Percentiles rank a stretch among this genome's conserved stretches.
Conservation (phyloP, 64 coral and sea anemone species). For the Porites australiensis region DNA sequence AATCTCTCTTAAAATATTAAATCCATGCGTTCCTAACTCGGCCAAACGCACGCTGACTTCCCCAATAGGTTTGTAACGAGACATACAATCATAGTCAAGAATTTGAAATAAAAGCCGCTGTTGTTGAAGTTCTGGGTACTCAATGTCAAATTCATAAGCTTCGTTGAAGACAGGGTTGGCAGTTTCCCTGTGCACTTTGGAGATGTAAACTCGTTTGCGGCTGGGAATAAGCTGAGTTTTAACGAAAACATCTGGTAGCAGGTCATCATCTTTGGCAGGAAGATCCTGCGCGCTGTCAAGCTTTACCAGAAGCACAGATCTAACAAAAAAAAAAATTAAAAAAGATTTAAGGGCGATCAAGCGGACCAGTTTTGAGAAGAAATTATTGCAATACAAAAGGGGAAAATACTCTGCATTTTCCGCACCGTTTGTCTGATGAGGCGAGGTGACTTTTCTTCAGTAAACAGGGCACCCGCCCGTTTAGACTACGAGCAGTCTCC, state of each 20-base stretch:
- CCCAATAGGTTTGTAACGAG: conserved; percentile 74
- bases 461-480: no score
- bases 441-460: no score
- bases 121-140: conserved; percentile 74
- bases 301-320: conserved; percentile 80
- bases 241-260: conserved; percentile 86
- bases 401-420: no score
- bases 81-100: conserved; percentile 93
- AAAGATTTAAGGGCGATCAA: neutral
- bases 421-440: no score
- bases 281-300: conserved; percentile 84
- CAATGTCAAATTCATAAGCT: conserved; percentile 93
- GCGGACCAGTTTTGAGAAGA: no score
- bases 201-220: conserved; percentile 86
- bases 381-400: no score
- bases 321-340: neutral
- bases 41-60: conserved; percentile 81
- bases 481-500: no score
- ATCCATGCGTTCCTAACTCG: conserved; percentile 86
- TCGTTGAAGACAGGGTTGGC: conserved; percentile 89
- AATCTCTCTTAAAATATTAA: conserved; percentile 91
- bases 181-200: conserved; percentile 87
- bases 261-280: conserved; percentile 65
- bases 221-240: conserved; percentile 91
- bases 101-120: conserved; percentile 90